phyloP scores from a whole-genome alignment of 2,888 invertebrate genomes.

The Drosophila conformis region DNA sequence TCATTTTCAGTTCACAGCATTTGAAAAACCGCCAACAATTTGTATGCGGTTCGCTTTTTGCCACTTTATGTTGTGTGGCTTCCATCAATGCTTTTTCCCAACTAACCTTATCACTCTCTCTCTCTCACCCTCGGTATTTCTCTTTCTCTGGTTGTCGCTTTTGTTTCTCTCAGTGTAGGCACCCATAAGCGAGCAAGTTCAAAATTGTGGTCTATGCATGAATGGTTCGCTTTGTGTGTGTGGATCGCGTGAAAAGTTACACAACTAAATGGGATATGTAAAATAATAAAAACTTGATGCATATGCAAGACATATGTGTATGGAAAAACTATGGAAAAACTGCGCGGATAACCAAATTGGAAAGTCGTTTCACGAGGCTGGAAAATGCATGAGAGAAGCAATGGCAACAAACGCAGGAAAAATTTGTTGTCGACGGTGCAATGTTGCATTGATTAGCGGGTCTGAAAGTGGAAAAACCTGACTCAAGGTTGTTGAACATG shows the following conservation, averaged over 20 bases:
- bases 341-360: conserved; percentile 66
- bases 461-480: conserved; percentile 82
- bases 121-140: conserved; percentile 13
- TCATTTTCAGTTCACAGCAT: conserved; percentile 32
- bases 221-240: conserved; percentile 50
- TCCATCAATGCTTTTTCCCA: conserved; percentile 66
- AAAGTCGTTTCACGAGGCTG: conserved; percentile 61
- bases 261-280: conserved; percentile 51
- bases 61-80: conserved; percentile 51
- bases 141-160: neutral
- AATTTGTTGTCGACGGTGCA: conserved; percentile 60
- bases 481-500: conserved; percentile 82
- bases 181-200: conserved; percentile 54
- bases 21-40: conserved; percentile 25
- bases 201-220: conserved; percentile 56
- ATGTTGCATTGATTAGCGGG: conserved; percentile 69
- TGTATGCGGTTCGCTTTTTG: conserved; percentile 13
- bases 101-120: conserved; percentile 4
- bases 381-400: conserved; percentile 65
- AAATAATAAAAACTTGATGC: conserved; percentile 38
- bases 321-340: conserved; percentile 35
- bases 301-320: conserved; percentile 47
- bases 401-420: conserved; percentile 52
- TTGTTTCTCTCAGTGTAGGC: neutral
- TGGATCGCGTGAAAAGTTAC: conserved; percentile 74